Conservation (phyloP, 2,888 invertebrate genomes). For the Polylopha cassiicola region DNA sequence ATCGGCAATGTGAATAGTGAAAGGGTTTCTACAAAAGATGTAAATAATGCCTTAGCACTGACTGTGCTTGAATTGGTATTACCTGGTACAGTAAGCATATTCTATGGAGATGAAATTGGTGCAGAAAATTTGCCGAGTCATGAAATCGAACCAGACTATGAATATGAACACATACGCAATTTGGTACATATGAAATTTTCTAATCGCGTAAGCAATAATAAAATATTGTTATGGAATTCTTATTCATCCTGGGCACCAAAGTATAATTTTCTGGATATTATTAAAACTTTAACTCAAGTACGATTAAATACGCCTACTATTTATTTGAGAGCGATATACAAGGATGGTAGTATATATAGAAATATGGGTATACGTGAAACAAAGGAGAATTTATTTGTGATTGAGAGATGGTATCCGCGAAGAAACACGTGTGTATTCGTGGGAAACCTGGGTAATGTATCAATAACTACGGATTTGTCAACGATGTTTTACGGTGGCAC, state of each 20-base stretch:
- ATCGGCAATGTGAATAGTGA: constrained; percentile 80
- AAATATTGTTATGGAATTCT: constrained; percentile 81
- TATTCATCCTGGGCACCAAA: constrained; percentile 66
- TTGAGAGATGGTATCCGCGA: constrained; percentile 88
- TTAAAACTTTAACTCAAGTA: constrained; percentile 78
- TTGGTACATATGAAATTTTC: constrained; percentile 83
- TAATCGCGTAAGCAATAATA: constrained; percentile 47
- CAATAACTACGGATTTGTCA: constrained; percentile 83
- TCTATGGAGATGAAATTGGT: constrained; percentile 95
- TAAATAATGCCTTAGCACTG: constrained; percentile 82
- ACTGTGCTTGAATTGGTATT: constrained; percentile 86
- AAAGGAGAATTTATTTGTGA: constrained; percentile 80
- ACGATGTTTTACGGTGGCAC: constrained; percentile 85
- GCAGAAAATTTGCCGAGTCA: constrained; percentile 73
- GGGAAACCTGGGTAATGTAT: constrained; percentile 81
- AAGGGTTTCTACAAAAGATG: constrained; percentile 75
- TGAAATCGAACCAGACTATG: constrained; percentile 76
- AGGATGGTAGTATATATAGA: constrained; percentile 78
- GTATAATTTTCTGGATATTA: constrained; percentile 71
- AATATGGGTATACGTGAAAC: constrained; percentile 83
- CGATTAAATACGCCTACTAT: constrained; percentile 82
- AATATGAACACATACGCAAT: constrained; percentile 80
- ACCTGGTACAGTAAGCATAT: constrained; percentile 90
- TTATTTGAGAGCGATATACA: constrained; percentile 83
- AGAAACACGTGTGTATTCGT: constrained; percentile 86